These are phyloP conservation scores for Mythimna pallens DNA, from an alignment of 2,888 invertebrate species.

Conservation along the genomic window DNA sequence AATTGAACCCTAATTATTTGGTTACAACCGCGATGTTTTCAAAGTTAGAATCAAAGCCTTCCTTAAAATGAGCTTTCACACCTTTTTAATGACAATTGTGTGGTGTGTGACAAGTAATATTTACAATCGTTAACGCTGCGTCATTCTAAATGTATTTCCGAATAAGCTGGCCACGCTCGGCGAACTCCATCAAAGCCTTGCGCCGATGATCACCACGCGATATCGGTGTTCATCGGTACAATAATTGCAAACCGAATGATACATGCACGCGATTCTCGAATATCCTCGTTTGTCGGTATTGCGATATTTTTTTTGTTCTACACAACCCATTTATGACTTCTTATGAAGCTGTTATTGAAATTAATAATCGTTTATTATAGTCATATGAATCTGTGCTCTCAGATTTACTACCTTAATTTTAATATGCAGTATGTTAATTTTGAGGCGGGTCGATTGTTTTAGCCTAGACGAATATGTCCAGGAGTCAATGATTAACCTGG, in stretches of 20 bases:
- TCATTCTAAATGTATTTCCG: conserved; percentile 58
- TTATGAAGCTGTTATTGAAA: conserved; percentile 76
- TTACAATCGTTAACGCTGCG: conserved; percentile 35
- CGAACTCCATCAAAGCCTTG: conserved; percentile 72
- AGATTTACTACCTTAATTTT: conserved; percentile 8
- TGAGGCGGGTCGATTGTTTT: conserved; percentile 11
- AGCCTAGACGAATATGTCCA: conserved; percentile 17
- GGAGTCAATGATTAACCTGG: not conserved
- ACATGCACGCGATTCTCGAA: conserved; percentile 84
- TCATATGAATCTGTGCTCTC: conserved; percentile 26
- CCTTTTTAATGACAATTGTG: conserved; percentile 30
- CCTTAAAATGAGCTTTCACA: conserved; percentile 2
- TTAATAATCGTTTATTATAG: conserved; percentile 68
- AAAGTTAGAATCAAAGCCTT: not conserved
- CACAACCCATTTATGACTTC: conserved; percentile 74
- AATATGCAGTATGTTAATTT: conserved; percentile 20
- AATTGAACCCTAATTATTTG: not conserved
- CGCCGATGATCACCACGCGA: conserved; percentile 82
- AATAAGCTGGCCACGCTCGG: conserved; percentile 67
- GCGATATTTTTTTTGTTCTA: conserved; percentile 69
- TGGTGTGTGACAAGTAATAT: conserved; percentile 46
- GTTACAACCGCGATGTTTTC: not conserved
- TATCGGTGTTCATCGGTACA: conserved; percentile 84
- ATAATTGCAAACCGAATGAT: conserved; percentile 87
- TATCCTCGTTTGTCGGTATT: conserved; percentile 75